Conservation (phyloP, 2,113 vertebrate genomes). For the Lichenostomus cassidix region DNA sequence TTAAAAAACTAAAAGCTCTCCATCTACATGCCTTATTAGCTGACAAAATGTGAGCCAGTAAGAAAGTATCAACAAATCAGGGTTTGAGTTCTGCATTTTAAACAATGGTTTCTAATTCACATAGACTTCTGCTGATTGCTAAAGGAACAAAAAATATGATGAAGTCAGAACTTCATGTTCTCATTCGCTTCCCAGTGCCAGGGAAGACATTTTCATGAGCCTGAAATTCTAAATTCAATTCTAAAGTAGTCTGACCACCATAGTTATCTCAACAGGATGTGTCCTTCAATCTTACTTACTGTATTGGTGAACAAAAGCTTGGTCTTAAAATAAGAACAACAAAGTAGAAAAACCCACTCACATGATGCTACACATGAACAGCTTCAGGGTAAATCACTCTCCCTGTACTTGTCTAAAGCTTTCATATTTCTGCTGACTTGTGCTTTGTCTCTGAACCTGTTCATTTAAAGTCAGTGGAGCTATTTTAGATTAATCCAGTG, state of each 20-base stretch:
- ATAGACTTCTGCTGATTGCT: neutral
- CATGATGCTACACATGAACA: accelerated
- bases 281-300: neutral
- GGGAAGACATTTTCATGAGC: neutral
- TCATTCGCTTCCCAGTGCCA: neutral
- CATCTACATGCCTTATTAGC: neutral
- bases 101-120: neutral
- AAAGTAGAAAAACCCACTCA: neutral
- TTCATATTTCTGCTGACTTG: neutral
- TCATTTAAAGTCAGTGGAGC: neutral
- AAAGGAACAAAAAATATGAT: neutral
- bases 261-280: neutral
- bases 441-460: neutral
- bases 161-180: neutral
- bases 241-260: neutral
- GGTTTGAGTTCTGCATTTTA: neutral
- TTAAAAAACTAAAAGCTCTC: neutral
- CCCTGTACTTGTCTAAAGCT: neutral
- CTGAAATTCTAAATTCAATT: neutral
- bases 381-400: neutral
- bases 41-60: neutral
- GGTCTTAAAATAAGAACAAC: neutral
- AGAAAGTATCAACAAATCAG: neutral
- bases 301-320: neutral
- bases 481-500: neutral